Evolutionary conservation across 2,888 invertebrate genomes (phyloP).

Genomic region (Tenthredo mesomela): DNA sequence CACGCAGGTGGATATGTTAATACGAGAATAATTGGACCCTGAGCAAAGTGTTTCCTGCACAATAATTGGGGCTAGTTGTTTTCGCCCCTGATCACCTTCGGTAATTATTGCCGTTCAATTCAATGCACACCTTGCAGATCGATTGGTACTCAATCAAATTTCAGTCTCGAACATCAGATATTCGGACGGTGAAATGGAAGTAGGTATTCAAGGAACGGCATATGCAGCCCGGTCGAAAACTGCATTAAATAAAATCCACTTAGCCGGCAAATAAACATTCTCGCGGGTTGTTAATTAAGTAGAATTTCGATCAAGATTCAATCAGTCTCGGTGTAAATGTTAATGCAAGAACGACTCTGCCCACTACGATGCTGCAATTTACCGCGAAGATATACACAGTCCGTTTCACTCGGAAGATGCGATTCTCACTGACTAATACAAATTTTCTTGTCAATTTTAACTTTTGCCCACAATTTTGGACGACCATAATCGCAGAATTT

Average conservation of each 20-base stretch:
- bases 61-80: background rate
- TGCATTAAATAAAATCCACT: conserved; percentile 49
- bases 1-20: conserved; percentile 3
- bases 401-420: background rate
- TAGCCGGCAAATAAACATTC: conserved; percentile 69
- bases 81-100: background rate
- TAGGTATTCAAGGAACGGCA: conserved; percentile 7
- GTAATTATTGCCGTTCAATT: background rate
- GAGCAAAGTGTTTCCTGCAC: background rate
- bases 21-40: background rate
- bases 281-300: conserved; percentile 71
- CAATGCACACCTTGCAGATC: background rate
- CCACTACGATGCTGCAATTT: conserved; percentile 39
- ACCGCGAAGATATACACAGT: conserved; percentile 32
- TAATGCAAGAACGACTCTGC: conserved; percentile 64
- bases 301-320: conserved; percentile 75
- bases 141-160: conserved; percentile 1
- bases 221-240: background rate
- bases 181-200: too few relatives aligned
- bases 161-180: background rate
- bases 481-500: background rate
- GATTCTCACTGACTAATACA: background rate
- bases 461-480: background rate
- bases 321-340: conserved; percentile 74
- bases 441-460: background rate